Evolutionary conservation across 2,797 vertebrate species (phyloP), one percentile per base, ranked within the genome.

Genomic region (Tinamus major): DNA sequence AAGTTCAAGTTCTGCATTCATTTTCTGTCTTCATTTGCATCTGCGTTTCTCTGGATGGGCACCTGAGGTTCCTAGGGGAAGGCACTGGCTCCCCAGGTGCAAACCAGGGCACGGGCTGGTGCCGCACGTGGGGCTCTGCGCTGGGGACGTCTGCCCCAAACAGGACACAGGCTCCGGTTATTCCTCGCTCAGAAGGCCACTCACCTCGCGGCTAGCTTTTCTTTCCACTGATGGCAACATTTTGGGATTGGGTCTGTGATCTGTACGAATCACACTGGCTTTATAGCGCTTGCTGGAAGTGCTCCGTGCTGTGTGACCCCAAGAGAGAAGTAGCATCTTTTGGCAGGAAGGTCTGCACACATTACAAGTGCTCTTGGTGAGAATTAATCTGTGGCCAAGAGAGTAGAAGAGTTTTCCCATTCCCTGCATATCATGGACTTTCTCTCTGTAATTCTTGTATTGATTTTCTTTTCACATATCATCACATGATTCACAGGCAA

Each of bases 321-420:
- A 16, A 44, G 61, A 76, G 89, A 85, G 13, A 8, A 87, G 29
- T 33, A 39, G 51, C 61, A 23, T 33, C 48, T 61, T 24, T 67
- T 67, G 75, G 63, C 91, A 86, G 61, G 26, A 63, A 49, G 79
- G 63, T 70, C 87, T 1, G 1, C 83, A 53, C 23, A 3, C 17
- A 56, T 80, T 93, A 89, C 89, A 90, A 68, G 70, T 89, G 63
- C 86, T 89, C 74, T 77, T 20, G 33, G 82, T 72, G 69, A 74
- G 90, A 93, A 77, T 69, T 55, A 87, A 44, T 67, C 72, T 84
- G 55, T 5, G 2, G 44, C 9, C 0, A 39, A 17, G 33, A 69
- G 33, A 35, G 49, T 27, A 37, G 42, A 70, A 33, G 77, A 72
- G 31, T 74, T 92, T 80, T 80, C 48, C 85, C 41, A 23, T 61